Conservation (phyloP, 2,797 vertebrate species). For the Acanthiza pusilla region DNA sequence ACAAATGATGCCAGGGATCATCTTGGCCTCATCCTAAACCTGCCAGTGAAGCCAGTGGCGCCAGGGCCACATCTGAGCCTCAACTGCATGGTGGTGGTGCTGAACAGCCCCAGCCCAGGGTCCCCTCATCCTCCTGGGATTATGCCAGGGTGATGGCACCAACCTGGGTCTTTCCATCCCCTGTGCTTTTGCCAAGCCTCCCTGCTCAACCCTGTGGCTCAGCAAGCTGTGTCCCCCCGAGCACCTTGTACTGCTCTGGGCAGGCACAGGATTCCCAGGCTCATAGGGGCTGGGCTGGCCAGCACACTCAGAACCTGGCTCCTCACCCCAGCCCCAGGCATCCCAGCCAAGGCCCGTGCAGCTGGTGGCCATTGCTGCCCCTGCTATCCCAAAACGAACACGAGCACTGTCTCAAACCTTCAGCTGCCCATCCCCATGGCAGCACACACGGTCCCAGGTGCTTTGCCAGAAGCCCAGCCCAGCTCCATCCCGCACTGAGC, state of each 20-base stretch:
- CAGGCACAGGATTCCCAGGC: not conserved
- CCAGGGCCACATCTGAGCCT: fast-evolving
- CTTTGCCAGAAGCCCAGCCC: not conserved
- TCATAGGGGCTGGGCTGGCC: not conserved
- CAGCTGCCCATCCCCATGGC: fast-evolving
- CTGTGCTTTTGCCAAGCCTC: not conserved
- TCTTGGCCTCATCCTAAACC: not conserved
- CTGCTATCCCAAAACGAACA: not conserved
- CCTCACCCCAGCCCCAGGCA: not conserved
- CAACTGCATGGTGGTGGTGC: fast-evolving
- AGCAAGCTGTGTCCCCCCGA: not conserved
- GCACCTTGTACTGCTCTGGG: not conserved
- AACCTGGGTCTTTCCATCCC: not conserved
- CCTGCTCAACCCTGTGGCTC: fast-evolving
- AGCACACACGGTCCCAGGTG: not conserved
- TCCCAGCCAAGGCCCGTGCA: not conserved
- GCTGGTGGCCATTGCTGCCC: not conserved
- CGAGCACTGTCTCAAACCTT: not conserved
- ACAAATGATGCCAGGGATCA: fast-evolving
- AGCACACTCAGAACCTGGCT: not conserved
- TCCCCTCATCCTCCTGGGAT: not conserved
- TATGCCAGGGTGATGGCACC: not conserved
- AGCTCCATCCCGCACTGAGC: not conserved
- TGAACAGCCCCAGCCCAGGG: not conserved
- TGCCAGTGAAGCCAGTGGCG: not conserved